These are phyloP conservation scores for Pogonocichla stellata DNA, from an alignment of 2,113 vertebrate species.

Conservation along the genomic window DNA sequence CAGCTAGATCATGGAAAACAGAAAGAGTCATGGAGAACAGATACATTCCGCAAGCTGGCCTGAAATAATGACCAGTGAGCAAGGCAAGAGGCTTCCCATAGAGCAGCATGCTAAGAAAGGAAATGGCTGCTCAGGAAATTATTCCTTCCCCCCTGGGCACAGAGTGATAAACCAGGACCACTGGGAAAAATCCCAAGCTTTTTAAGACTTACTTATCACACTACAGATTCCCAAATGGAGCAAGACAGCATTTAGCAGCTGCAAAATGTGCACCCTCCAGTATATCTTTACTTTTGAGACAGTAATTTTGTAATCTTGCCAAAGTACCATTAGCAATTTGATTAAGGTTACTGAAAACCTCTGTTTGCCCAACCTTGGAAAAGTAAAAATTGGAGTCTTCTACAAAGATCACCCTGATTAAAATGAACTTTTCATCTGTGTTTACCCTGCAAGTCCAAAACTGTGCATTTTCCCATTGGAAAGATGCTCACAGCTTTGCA, in stretches of 20 bases:
- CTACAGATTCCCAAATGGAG: neutral
- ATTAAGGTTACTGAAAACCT: neutral
- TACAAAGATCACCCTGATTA: neutral
- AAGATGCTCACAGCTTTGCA: neutral
- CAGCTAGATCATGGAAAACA: neutral
- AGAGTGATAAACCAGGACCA: neutral
- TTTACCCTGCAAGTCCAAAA: neutral
- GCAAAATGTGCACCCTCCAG: neutral
- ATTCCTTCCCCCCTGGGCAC: neutral
- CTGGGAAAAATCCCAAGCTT: neutral
- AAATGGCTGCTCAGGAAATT: neutral
- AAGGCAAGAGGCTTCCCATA: neutral
- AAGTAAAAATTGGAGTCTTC: neutral
- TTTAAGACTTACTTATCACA: neutral
- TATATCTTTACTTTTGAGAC: neutral
- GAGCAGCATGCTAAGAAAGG: neutral
- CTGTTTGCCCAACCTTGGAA: neutral
- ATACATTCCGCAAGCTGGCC: neutral
- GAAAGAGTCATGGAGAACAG: neutral
- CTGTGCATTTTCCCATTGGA: neutral
- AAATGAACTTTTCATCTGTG: neutral
- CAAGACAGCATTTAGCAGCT: neutral
- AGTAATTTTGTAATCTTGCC: neutral
- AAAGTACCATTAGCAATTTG: neutral
- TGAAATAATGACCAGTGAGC: neutral